These are phyloP conservation scores for Grammomys surdaster DNA, from an alignment of 2,113 vertebrate genomes.

Conservation along the genomic window DNA sequence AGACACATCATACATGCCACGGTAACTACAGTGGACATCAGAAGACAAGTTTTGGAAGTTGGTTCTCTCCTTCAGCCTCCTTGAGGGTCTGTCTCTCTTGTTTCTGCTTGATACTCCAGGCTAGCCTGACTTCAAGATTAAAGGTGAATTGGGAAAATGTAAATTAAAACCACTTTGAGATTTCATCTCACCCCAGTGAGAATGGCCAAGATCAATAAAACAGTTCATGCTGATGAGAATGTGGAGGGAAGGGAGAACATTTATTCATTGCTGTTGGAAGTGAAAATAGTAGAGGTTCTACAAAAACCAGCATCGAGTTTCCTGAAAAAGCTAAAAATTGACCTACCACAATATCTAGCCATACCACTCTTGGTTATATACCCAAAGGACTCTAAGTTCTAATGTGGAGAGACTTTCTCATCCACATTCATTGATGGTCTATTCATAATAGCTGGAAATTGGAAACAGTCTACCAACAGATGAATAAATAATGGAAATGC, in stretches of 20 bases:
- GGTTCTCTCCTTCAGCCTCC: background rate
- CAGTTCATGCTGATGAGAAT: background rate
- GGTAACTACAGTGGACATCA: background rate
- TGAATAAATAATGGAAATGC: background rate
- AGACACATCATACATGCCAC: background rate
- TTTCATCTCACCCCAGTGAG: background rate
- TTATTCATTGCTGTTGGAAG: background rate
- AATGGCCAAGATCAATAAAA: background rate
- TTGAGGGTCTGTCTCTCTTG: background rate
- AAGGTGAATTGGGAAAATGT: background rate
- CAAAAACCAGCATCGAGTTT: background rate
- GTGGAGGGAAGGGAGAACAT: background rate
- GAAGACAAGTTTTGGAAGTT: background rate
- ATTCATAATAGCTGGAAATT: background rate
- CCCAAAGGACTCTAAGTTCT: background rate
- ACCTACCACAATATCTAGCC: background rate
- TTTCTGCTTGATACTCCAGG: background rate
- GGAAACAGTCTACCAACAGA: background rate
- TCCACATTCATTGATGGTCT: background rate
- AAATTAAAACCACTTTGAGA: background rate
- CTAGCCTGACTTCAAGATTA: background rate
- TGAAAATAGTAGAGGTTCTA: background rate
- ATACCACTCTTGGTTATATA: background rate
- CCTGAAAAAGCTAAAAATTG: background rate
- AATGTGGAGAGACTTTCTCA: background rate